Evolutionary conservation across 1,140 invertebrate genomes (phyloP).

Genomic region (Heliconius congener): DNA sequence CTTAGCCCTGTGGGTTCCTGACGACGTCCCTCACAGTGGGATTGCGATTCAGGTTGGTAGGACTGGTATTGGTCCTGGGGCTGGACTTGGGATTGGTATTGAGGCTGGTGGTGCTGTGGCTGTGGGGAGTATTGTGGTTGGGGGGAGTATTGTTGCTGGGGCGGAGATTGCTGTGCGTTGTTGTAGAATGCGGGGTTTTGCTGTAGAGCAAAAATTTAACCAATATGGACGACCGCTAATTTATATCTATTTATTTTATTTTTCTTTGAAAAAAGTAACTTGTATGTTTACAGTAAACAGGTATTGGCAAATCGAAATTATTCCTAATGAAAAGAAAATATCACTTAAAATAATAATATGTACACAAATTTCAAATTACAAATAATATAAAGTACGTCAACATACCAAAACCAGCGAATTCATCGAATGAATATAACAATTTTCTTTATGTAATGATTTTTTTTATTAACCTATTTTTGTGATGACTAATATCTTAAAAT

Average conservation of each 20-base stretch:
- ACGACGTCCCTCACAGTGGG: conserved; percentile 62
- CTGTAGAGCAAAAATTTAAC: conserved; percentile 59
- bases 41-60: conserved; percentile 70
- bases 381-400: not conserved
- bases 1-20: conserved; percentile 65
- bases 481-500: not conserved
- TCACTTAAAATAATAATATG: not conserved
- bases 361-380: not conserved
- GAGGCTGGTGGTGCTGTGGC: conserved; percentile 61
- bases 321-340: conserved; percentile 1
- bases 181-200: conserved; percentile 73
- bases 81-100: conserved; percentile 58
- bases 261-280: not conserved
- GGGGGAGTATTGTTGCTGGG: conserved; percentile 66
- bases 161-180: conserved; percentile 77
- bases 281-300: not conserved
- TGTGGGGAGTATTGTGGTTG: conserved; percentile 67
- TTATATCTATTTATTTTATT: not conserved
- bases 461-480: not conserved
- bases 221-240: conserved; percentile 20
- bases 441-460: not conserved
- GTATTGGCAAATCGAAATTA: not conserved
- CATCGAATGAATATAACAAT: not conserved
- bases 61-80: conserved; percentile 60
- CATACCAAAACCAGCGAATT: not conserved